A percentile compares a stretch with the other conserved stretches of the same genome.
Evolutionary conservation across 2,797 vertebrate species (phyloP).

Genomic region (Chromis chromis): DNA sequence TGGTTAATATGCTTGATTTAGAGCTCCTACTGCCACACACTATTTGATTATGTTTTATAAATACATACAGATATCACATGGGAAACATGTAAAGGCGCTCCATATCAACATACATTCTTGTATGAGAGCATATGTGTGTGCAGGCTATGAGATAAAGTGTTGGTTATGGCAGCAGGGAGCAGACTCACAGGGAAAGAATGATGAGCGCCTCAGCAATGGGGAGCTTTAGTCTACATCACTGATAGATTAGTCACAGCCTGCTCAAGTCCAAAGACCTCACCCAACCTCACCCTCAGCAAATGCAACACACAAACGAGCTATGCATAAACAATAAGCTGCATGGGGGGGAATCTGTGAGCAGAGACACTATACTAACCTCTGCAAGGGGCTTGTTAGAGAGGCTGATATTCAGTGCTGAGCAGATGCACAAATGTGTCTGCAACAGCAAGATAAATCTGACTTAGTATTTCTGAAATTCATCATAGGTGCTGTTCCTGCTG

Average conservation of each 20-base stretch:
- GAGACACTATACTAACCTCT: background rate
- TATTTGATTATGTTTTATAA: constrained; percentile 21
- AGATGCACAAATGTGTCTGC: constrained; percentile 19
- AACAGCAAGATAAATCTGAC: constrained; percentile 15
- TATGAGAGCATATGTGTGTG: constrained; percentile 6
- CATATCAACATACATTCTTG: constrained; percentile 6
- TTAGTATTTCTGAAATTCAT: constrained; percentile 6
- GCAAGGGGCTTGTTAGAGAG: constrained; percentile 1
- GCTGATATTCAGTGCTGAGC: constrained; percentile 4
- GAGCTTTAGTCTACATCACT: constrained; percentile 69
- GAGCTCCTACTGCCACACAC: background rate
- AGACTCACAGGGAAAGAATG: constrained; percentile 81
- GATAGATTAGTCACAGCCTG: constrained; percentile 73
- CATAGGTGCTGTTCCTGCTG: constrained; percentile 13
- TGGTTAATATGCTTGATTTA: background rate
- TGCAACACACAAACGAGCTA: constrained; percentile 27
- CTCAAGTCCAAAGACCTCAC: constrained; percentile 59
- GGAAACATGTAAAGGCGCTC: constrained; percentile 10
- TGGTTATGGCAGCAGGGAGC: constrained; percentile 49
- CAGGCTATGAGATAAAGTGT: constrained; percentile 17
- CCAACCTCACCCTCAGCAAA: constrained; percentile 38
- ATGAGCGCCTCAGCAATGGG: constrained; percentile 69
- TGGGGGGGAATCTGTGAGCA: background rate
- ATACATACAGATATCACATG: constrained; percentile 20
- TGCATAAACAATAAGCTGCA: constrained; percentile 10